Percentiles rank a stretch among this genome's conserved stretches.
Conservation (phyloP, 2,113 vertebrate genomes). For the Chlorocebus sabaeus region DNA sequence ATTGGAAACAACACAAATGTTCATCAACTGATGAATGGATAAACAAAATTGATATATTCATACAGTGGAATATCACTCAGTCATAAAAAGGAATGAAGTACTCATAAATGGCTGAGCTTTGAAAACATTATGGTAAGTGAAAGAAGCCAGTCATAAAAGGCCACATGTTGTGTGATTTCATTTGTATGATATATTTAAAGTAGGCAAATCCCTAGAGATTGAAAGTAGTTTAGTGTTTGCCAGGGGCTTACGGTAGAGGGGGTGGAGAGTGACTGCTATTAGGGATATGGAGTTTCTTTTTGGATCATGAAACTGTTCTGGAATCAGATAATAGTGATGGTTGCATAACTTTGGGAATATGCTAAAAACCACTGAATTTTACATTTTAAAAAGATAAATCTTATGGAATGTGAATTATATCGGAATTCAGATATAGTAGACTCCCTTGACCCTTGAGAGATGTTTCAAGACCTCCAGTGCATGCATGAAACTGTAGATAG, state of each 20-base stretch:
- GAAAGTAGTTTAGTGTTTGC: not conserved
- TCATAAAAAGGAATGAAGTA: not conserved
- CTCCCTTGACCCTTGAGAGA: not conserved
- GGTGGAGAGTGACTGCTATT: not conserved
- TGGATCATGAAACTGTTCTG: not conserved
- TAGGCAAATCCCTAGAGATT: not conserved
- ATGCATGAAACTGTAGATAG: not conserved
- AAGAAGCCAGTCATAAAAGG: not conserved
- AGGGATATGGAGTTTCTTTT: not conserved
- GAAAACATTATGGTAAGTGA: not conserved
- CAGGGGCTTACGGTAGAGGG: not conserved
- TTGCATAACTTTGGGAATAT: not conserved
- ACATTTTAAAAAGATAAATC: not conserved
- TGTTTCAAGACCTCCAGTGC: not conserved
- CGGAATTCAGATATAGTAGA: not conserved
- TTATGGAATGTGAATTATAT: not conserved
- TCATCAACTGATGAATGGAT: not conserved
- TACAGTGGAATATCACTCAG: not conserved
- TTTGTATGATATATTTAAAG: not conserved
- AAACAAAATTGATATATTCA: not conserved
- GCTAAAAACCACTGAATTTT: not conserved
- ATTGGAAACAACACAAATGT: not conserved
- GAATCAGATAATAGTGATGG: not conserved
- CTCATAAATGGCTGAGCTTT: not conserved
- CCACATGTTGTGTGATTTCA: not conserved